Percentiles rank a stretch among this genome's conserved stretches.
Evolutionary conservation across 2,888 invertebrate species (phyloP).

Genomic region (Brachypalpus laphriformis): DNA sequence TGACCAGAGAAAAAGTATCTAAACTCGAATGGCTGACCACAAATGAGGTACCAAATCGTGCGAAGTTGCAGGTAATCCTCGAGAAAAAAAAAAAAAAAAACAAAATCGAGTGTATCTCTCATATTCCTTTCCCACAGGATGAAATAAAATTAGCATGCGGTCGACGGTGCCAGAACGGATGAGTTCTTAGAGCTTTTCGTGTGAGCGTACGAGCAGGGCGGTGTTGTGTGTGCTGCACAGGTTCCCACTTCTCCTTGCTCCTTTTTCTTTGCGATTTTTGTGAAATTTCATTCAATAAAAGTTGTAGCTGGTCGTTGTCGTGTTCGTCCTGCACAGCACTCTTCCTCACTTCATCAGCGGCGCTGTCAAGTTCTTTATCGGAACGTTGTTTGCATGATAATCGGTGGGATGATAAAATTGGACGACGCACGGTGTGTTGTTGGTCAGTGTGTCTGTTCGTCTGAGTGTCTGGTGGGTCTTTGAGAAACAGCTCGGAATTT

Average conservation of each 20-base stretch:
- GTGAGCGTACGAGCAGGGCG: slow-evolving; percentile 39
- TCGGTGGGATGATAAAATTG: slow-evolving; percentile 47
- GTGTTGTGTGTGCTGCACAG: slow-evolving; percentile 3
- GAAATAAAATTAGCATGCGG: slow-evolving; percentile 71
- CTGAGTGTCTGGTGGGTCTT: slow-evolving; percentile 60
- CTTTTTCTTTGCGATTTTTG: slow-evolving; percentile 44
- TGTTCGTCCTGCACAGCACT: neutral
- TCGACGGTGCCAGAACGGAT: slow-evolving; percentile 59
- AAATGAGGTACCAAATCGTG: slow-evolving; percentile 9
- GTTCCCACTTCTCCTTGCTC: slow-evolving; percentile 23
- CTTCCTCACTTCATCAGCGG: neutral
- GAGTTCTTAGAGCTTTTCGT: slow-evolving; percentile 66
- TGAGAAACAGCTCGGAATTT: slow-evolving; percentile 40
- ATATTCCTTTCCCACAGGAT: slow-evolving; percentile 66
- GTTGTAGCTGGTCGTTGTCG: slow-evolving; percentile 38
- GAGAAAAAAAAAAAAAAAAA: neutral
- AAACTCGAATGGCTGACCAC: neutral
- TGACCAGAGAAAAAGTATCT: neutral
- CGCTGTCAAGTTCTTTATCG: slow-evolving; percentile 63
- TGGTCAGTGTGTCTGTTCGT: slow-evolving; percentile 68
- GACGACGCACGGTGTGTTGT: slow-evolving; percentile 1
- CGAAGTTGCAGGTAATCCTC: slow-evolving; percentile 17
- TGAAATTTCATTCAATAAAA: slow-evolving; percentile 73
- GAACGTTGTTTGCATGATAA: slow-evolving; percentile 71
- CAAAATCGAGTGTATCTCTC: neutral